phyloP scores from a whole-genome alignment of 2,797 vertebrate species.

The Oryzias sinensis region DNA sequence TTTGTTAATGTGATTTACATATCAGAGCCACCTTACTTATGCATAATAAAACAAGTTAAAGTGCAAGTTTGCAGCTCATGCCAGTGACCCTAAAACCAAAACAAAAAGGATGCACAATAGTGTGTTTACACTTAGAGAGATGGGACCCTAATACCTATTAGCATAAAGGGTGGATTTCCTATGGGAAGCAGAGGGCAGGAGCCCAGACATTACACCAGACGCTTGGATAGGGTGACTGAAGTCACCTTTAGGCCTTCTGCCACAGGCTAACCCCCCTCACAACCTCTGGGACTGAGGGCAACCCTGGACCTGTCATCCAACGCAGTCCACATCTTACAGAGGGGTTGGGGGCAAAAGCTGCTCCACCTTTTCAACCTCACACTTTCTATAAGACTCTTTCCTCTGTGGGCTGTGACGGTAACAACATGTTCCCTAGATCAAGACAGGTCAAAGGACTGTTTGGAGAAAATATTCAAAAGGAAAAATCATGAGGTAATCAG shows the following conservation, averaged over 20 bases:
- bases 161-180: constrained; percentile 12
- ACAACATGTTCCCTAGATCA: constrained; percentile 32
- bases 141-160: constrained; percentile 14
- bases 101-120: constrained; percentile 2
- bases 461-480: constrained; percentile 31
- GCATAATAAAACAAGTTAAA: constrained; percentile 55
- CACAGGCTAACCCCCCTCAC: constrained; percentile 40
- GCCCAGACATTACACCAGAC: constrained; percentile 65
- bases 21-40: constrained; percentile 2
- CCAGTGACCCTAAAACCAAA: constrained; percentile 22
- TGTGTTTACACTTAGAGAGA: constrained; percentile 13
- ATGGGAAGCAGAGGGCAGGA: constrained; percentile 49
- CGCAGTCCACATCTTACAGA: constrained; percentile 61
- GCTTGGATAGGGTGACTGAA: constrained; percentile 65
- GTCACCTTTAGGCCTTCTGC: constrained; percentile 54
- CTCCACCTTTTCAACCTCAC: constrained; percentile 62
- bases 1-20: too few species aligned
- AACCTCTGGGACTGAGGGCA: constrained; percentile 67
- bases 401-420: constrained; percentile 20
- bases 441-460: constrained; percentile 48
- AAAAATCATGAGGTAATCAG: constrained; percentile 27
- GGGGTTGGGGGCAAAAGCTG: constrained; percentile 71
- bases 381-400: constrained; percentile 30
- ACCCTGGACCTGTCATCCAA: constrained; percentile 74
- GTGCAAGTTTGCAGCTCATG: constrained; percentile 18